Evolutionary conservation across 1,140 invertebrate species (phyloP).

Genomic region (Pseudachorutes palmiensis): DNA sequence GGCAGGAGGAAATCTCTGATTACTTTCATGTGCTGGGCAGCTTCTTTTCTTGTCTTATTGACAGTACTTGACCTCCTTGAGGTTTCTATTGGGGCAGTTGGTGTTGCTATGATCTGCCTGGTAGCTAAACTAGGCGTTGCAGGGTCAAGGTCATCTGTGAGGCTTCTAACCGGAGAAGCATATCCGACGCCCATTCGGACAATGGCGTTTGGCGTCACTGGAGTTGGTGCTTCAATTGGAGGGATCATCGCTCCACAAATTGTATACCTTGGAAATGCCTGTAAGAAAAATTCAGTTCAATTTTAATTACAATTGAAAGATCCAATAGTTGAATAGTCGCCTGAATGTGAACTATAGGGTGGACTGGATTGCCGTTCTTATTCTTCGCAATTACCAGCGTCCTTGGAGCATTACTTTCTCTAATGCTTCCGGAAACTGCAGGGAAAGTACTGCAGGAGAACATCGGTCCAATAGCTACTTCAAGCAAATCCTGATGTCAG

Average conservation of each 20-base stretch:
- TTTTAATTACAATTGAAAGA: background rate
- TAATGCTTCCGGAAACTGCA: conserved; percentile 42
- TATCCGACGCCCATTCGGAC: conserved; percentile 17
- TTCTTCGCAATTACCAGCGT: conserved; percentile 40
- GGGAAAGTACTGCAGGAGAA: conserved; percentile 18
- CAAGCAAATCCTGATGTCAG: background rate
- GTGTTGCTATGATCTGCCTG: conserved; percentile 10
- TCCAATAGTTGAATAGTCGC: background rate
- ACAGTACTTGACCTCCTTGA: background rate
- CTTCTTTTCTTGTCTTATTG: conserved; percentile 2
- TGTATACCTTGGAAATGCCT: conserved; percentile 9
- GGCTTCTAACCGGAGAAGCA: conserved; percentile 12
- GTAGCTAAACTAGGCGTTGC: conserved; percentile 16
- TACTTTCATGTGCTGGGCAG: conserved; percentile 13
- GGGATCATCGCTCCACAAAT: conserved; percentile 19
- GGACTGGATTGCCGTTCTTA: conserved; percentile 24
- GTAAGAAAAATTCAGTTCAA: conserved; percentile 10
- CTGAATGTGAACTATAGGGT: conserved; percentile 18
- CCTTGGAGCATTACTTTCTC: conserved; percentile 43
- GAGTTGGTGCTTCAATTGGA: conserved; percentile 9
- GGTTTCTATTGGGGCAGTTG: background rate
- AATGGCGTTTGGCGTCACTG: conserved; percentile 20
- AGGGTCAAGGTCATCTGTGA: conserved; percentile 6
- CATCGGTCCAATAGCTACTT: background rate
- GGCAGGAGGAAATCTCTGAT: conserved; percentile 19